A percentile compares a stretch with the other conserved stretches of the same genome.
phyloP scores from a whole-genome alignment of 2,113 vertebrate species.

The Hiodon alosoides region DNA sequence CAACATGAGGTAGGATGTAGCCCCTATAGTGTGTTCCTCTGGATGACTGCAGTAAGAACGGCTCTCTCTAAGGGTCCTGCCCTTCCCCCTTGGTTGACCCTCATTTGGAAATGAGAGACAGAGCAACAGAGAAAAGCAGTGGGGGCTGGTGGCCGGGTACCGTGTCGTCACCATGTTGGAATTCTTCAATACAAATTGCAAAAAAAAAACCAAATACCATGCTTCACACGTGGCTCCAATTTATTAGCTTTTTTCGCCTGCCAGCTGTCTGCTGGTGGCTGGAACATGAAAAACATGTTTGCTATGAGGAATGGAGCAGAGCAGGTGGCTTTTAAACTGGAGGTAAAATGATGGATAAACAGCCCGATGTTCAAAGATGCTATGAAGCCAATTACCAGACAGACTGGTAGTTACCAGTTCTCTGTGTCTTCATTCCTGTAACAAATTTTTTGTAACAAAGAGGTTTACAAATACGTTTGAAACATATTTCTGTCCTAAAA shows the following conservation, averaged over 20 bases:
- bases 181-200: slow-evolving; percentile 11
- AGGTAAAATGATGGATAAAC: slow-evolving; percentile 21
- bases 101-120: too few relatives aligned
- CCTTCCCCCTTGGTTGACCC: too few relatives aligned
- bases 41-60: too few relatives aligned
- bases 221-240: not conserved
- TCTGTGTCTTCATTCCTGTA: not conserved
- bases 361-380: slow-evolving; percentile 5
- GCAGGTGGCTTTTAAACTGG: slow-evolving; percentile 17
- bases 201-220: slow-evolving; percentile 2
- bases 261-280: slow-evolving; percentile 12
- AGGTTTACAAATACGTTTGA: slow-evolving; percentile 1
- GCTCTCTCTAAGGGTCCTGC: too few relatives aligned
- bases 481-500: not conserved
- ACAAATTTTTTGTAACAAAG: too few relatives aligned
- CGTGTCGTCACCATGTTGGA: not conserved
- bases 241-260: slow-evolving; percentile 13
- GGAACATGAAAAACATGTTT: slow-evolving; percentile 18
- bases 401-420: not conserved
- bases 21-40: too few relatives aligned
- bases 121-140: too few relatives aligned
- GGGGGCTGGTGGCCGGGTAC: not conserved
- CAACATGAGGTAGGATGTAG: too few relatives aligned
- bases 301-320: not conserved
- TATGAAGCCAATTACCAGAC: slow-evolving; percentile 20